Evolutionary conservation across 2,113 vertebrate species (phyloP).

Genomic region (Anguilla rostrata): DNA sequence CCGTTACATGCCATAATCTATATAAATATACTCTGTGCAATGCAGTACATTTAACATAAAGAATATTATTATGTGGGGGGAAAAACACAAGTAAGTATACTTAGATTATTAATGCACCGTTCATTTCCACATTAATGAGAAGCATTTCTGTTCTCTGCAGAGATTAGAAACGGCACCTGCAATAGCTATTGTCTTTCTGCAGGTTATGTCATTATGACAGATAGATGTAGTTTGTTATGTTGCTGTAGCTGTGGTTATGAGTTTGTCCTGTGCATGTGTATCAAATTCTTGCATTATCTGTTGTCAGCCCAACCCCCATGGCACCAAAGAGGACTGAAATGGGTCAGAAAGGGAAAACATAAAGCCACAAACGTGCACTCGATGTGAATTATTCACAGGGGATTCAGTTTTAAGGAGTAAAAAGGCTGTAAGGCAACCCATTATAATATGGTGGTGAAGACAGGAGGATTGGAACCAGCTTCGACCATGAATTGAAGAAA

Average conservation of each 20-base stretch:
- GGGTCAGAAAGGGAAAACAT: background rate
- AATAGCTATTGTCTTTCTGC: background rate
- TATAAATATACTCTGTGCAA: too few species aligned
- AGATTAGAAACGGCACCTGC: background rate
- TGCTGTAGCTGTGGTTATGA: background rate
- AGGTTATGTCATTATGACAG: background rate
- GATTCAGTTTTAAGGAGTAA: background rate
- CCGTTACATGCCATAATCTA: too few species aligned
- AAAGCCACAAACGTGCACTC: background rate
- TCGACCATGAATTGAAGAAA: background rate
- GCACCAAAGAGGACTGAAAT: background rate
- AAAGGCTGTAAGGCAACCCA: background rate
- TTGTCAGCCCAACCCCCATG: background rate
- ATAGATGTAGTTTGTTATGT: background rate
- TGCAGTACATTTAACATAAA: too few species aligned
- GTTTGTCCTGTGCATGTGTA: background rate
- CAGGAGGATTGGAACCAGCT: background rate
- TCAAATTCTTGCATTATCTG: background rate
- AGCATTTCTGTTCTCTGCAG: background rate
- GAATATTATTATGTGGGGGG: background rate
- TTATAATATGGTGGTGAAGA: background rate
- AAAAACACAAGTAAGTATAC: background rate
- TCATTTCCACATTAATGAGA: background rate
- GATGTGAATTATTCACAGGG: background rate
- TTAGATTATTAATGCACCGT: background rate